Base-by-base conservation (phyloP, 2,888 invertebrate species). In the Zele albiditarsus region DNA sequence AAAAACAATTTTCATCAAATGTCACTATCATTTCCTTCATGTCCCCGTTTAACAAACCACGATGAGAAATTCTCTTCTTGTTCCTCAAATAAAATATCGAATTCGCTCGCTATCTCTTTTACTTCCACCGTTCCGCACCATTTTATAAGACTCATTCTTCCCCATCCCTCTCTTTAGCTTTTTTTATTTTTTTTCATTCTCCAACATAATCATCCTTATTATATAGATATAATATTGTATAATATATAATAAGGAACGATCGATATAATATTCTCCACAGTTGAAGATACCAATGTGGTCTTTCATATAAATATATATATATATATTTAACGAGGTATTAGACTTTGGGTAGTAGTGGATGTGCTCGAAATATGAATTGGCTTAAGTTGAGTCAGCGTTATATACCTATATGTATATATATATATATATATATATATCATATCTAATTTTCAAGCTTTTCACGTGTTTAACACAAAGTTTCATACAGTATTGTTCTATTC, bases 311-410 rank as follows among this genome's bases (percentile, higher is more conserved):
- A 46, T 46, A 46, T 46, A n/a, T 46, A 46, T 46, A 1, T 14
- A n/a, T n/a, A 4, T n/a, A n/a, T n/a, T 46, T 46, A 46, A 46
- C 46, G 46, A 46, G 46, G 46, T n/a, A 46, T 46, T 46, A 28
- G 23, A 23, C 62, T 62, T 62, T 31, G 62, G 62, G 14, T 62
- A 31, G 28, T 62, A 72, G 76, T 79, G 77, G 77, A 79, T 82
- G 82, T 81, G 80, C 80, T 81, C 77, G 78, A 79, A 84, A 80
- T 82, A 80, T 73, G 82, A 83, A 83, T 82, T 70, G 78, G 74
- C 78, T 79, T 76, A 76, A 81, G 80, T 74, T 72, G 75, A 82
- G 79, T 82, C 81, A 81, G 81, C 81, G 74, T 69, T 75, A 46
- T 46, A 53, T 53, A 20, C 8, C 1, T 46, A n/a, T n/a, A 46